Evolutionary conservation across 1,140 invertebrate species (phyloP), one percentile per base, ranked within the genome.

Genomic region (Drepana arcuata): DNA sequence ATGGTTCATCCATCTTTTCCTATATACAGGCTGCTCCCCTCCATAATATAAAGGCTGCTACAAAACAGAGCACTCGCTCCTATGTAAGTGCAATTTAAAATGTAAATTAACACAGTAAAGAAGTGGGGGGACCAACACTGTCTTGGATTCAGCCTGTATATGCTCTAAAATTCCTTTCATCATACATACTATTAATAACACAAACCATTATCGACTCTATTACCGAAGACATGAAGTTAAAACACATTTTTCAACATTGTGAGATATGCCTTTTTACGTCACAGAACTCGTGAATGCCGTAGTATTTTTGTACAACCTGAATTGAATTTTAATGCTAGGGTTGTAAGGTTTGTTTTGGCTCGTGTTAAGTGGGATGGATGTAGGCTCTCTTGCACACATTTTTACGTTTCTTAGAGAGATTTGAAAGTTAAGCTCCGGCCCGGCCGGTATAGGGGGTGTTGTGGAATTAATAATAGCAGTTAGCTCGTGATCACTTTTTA

Each of bases 81-180:
- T 71, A 81, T 79, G 74, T 77, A 79, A 81, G 77, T 79, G 77
- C 74, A 81, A 79, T 81, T 81, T 79, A 81, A 81, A 81, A 81
- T 81, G 74, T 81, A 81, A 81, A 81, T 81, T 81, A 79, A 81
- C 77, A 67, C 61, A 60, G 68, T 70, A 79, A 81, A 81, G 77
- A 81, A 81, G 65, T 66, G 53, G 59, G 72, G 68, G 55, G 53
- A 28, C 24, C 62, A 57, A 68, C 68, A 62, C 65, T 65, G 52
- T 71, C 65, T 74, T 70, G 34, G 37, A 57, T 13, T 46, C 70
- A 65, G 53, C 54, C 71, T 70, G 55, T 73, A 61, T 61, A 65
- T 47, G 28, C 24, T 12, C 12, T 7, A 7, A 7, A 24, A 40
- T 11, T 10, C n/a, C 30, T 33, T 40, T 27, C 24, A 14, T 21